Conservation (phyloP, 92 coral and sea anemone genomes). For the Chrysogorgia sp. region DNA sequence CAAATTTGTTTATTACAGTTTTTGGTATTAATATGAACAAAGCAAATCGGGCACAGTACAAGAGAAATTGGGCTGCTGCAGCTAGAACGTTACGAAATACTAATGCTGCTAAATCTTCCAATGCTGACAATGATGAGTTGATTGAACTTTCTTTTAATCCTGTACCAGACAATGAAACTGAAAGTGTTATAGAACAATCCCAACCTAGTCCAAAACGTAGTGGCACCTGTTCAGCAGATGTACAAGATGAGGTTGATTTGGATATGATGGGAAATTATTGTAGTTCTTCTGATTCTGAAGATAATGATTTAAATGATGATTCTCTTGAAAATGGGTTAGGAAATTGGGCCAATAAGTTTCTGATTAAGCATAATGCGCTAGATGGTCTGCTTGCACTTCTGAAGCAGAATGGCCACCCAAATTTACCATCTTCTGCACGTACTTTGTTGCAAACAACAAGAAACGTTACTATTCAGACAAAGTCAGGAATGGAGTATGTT, state of each 20-base stretch:
- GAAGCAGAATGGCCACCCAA: constrained; percentile 28
- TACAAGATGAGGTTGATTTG: background rate
- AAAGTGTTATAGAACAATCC: too few relatives aligned
- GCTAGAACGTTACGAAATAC: background rate
- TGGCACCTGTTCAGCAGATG: background rate
- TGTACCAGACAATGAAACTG: constrained; percentile 14
- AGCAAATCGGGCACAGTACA: too few relatives aligned
- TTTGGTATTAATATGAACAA: too few relatives aligned
- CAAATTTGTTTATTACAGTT: too few relatives aligned
- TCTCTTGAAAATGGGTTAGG: constrained; percentile 4
- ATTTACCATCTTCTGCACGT: constrained; percentile 6
- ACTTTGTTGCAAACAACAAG: constrained; percentile 6
- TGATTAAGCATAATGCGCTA: constrained; percentile 18
- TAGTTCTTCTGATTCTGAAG: constrained; percentile 25
- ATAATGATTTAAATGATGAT: background rate
- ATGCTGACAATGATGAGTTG: constrained; percentile 46
- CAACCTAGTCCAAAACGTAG: background rate
- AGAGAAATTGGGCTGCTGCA: too few relatives aligned
- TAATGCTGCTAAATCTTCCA: constrained; percentile 39
- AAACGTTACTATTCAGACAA: background rate
- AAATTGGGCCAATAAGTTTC: constrained; percentile 17
- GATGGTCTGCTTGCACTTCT: constrained; percentile 22
- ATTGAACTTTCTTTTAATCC: constrained; percentile 51
- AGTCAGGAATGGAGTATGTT: constrained; percentile 25
- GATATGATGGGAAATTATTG: background rate